Evolutionary conservation across 2,113 vertebrate genomes (phyloP).

Genomic region (Urocynchramus pylzowi): DNA sequence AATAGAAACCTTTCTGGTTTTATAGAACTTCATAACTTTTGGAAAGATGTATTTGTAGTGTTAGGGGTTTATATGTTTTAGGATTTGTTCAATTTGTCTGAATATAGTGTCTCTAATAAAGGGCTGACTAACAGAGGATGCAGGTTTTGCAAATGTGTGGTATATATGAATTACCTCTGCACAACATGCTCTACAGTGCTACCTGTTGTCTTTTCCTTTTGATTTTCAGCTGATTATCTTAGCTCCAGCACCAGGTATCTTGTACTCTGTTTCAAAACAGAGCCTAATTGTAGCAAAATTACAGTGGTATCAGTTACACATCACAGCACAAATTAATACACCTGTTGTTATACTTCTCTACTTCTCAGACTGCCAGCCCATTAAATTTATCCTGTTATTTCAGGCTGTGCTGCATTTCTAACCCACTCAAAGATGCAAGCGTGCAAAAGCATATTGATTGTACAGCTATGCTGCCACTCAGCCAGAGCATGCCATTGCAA

Average conservation of each 20-base stretch:
- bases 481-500: not conserved
- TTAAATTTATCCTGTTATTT: conserved; percentile 7
- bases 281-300: conserved; percentile 9
- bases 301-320: not conserved
- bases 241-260: not conserved
- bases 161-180: conserved; percentile 26
- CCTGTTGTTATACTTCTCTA: not conserved
- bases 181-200: not conserved
- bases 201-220: conserved; percentile 17
- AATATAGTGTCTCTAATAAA: conserved; percentile 60
- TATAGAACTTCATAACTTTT: conserved; percentile 45
- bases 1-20: conserved; percentile 47
- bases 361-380: conserved; percentile 19
- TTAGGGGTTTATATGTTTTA: conserved; percentile 66
- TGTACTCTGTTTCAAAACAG: conserved; percentile 14
- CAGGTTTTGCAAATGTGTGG: conserved; percentile 30
- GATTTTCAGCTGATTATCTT: not conserved
- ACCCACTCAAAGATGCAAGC: not conserved
- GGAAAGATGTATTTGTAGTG: conserved; percentile 58
- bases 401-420: not conserved
- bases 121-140: conserved; percentile 15
- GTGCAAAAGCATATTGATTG: not conserved
- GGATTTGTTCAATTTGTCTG: conserved; percentile 63
- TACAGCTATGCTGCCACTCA: not conserved
- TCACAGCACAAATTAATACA: conserved; percentile 10